A percentile compares a stretch with the other conserved stretches of the same genome.
phyloP scores from a whole-genome alignment of 2,888 invertebrate genomes.

The Cistogaster globosa region DNA sequence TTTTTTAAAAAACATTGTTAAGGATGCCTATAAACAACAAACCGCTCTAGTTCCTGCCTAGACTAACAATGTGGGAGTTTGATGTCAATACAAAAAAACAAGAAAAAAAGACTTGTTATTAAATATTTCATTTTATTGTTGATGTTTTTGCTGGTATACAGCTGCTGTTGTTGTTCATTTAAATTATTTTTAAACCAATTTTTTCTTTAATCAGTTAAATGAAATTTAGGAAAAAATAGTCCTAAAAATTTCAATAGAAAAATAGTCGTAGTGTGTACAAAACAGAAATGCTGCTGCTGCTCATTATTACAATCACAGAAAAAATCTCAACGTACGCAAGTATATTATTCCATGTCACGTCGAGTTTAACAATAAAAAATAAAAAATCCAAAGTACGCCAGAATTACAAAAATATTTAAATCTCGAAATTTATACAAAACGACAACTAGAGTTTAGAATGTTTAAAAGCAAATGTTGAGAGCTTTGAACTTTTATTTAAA shows the following conservation, averaged over 20 bases:
- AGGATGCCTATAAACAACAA: slow-evolving; percentile 64
- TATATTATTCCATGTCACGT: slow-evolving; percentile 66
- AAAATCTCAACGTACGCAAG: slow-evolving; percentile 41
- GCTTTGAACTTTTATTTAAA: slow-evolving; percentile 15
- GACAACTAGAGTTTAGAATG: background rate
- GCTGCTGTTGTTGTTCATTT: slow-evolving; percentile 4
- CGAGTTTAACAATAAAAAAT: slow-evolving; percentile 48
- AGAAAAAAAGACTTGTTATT: slow-evolving; percentile 5
- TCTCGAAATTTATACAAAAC: background rate
- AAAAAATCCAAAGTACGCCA: background rate
- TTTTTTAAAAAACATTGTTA: slow-evolving; percentile 80
- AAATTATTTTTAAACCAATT: background rate
- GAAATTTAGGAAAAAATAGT: slow-evolving; percentile 72
- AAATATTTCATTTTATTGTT: slow-evolving; percentile 26
- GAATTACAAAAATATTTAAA: background rate
- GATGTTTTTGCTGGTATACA: background rate
- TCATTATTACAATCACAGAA: slow-evolving; percentile 75
- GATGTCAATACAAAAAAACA: background rate
- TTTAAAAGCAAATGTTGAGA: background rate
- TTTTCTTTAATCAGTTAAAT: background rate
- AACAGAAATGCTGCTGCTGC: slow-evolving; percentile 6
- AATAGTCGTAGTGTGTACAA: background rate
- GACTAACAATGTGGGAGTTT: slow-evolving; percentile 22
- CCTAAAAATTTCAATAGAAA: slow-evolving; percentile 76
- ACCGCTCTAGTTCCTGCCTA: slow-evolving; percentile 36